These are phyloP conservation scores for Agonopterix alstromeriana DNA, from an alignment of 2,888 invertebrate genomes.

Conservation along the genomic window DNA sequence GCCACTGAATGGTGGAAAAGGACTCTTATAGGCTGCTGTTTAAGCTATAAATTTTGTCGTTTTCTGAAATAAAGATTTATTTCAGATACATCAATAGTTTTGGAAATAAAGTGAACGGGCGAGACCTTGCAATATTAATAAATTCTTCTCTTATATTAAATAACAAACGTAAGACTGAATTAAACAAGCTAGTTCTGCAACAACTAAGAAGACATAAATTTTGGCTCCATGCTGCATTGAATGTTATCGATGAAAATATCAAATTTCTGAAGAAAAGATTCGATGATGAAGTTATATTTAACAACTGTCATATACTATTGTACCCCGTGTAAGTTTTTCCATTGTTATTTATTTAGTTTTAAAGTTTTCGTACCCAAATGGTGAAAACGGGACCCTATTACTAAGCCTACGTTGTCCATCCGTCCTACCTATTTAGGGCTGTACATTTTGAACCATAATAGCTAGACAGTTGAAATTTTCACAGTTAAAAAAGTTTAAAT, in stretches of 20 bases:
- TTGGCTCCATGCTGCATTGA: constrained; percentile 78
- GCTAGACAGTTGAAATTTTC: too few relatives aligned
- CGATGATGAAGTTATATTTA: constrained; percentile 67
- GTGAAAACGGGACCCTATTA: too few relatives aligned
- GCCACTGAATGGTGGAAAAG: too few relatives aligned
- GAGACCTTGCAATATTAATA: constrained; percentile 52
- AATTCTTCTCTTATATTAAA: constrained; percentile 31
- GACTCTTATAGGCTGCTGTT: too few relatives aligned
- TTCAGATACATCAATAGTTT: constrained; percentile 74
- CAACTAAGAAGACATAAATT: constrained; percentile 78
- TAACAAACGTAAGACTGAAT: constrained; percentile 1
- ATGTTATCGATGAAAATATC: constrained; percentile 77
- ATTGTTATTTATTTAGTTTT: too few relatives aligned
- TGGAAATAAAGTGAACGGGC: constrained; percentile 66
- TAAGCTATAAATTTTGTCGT: too few relatives aligned
- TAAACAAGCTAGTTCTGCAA: constrained; percentile 19
- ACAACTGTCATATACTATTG: constrained; percentile 79
- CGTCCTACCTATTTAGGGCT: too few relatives aligned
- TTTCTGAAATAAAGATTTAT: constrained; percentile 3
- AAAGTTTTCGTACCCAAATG: too few relatives aligned
- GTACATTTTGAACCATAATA: too few relatives aligned
- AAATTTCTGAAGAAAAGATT: constrained; percentile 74
- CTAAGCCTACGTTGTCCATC: too few relatives aligned
- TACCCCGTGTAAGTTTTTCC: constrained; percentile 79
- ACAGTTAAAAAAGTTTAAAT: too few relatives aligned